phyloP scores from a whole-genome alignment of 2,113 vertebrate genomes.

The Callipepla squamata region DNA sequence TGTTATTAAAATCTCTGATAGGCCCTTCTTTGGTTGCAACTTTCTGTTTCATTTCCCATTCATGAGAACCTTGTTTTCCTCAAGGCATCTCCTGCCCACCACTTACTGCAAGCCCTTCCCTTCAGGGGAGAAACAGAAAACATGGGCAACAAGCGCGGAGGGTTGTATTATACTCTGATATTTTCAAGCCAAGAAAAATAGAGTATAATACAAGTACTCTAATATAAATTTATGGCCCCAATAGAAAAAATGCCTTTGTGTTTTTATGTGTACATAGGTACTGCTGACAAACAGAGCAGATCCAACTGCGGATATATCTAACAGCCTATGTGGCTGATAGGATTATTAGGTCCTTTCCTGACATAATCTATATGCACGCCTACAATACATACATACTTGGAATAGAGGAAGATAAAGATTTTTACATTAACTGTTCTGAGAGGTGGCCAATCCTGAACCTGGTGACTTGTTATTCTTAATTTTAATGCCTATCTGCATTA shows the following conservation, averaged over 20 bases:
- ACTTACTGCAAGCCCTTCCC: neutral
- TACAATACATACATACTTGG: neutral
- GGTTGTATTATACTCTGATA: conserved; percentile 34
- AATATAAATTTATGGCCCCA: neutral
- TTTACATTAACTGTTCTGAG: neutral
- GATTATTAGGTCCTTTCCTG: neutral
- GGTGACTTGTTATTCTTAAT: neutral
- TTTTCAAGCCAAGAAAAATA: conserved; percentile 34
- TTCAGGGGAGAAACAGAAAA: conserved; percentile 29
- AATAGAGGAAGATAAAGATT: neutral
- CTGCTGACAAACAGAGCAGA: conserved; percentile 13
- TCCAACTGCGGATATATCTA: neutral
- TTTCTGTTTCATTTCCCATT: conserved; percentile 62
- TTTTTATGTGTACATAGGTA: neutral
- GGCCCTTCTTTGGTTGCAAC: neutral
- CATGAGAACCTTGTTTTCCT: neutral
- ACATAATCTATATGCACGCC: neutral
- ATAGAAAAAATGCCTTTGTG: conserved; percentile 10
- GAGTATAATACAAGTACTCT: neutral
- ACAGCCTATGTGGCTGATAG: neutral
- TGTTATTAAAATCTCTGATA: conserved; percentile 43
- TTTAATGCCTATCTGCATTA: neutral
- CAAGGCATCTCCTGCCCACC: neutral
- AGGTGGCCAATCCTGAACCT: neutral
- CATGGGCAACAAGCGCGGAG: neutral